Evolutionary conservation across 2,113 vertebrate species (phyloP).

Genomic region (Lycocorax pyrrhopterus): DNA sequence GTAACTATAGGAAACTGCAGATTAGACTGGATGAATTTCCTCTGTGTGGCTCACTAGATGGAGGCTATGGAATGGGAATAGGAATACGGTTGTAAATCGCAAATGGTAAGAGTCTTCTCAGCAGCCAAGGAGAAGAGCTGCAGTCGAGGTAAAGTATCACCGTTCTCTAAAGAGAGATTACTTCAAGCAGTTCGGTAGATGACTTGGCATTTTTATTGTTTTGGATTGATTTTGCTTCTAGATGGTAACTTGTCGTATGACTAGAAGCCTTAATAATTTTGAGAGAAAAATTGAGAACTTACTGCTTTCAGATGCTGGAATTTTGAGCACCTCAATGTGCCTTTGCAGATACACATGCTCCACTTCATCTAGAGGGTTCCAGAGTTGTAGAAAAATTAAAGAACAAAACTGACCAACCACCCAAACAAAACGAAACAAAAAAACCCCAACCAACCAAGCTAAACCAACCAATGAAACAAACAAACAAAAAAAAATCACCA

Average conservation of each 20-base stretch:
- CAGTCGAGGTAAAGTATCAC: background rate
- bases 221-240: background rate
- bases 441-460: background rate
- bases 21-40: background rate
- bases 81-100: background rate
- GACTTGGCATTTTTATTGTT: background rate
- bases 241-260: background rate
- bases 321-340: background rate
- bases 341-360: fast-evolving
- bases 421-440: background rate
- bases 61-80: background rate
- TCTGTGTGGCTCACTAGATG: background rate
- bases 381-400: background rate
- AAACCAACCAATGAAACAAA: background rate
- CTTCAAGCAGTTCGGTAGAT: background rate
- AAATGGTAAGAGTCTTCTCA: background rate
- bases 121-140: background rate
- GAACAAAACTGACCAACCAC: background rate
- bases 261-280: background rate
- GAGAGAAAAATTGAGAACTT: background rate
- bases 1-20: background rate
- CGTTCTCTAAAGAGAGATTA: background rate
- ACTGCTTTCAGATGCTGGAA: background rate
- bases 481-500: background rate
- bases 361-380: background rate